These are phyloP conservation scores for Triops cancriformis DNA, from an alignment of 1,140 invertebrate species.

Conservation along the genomic window DNA sequence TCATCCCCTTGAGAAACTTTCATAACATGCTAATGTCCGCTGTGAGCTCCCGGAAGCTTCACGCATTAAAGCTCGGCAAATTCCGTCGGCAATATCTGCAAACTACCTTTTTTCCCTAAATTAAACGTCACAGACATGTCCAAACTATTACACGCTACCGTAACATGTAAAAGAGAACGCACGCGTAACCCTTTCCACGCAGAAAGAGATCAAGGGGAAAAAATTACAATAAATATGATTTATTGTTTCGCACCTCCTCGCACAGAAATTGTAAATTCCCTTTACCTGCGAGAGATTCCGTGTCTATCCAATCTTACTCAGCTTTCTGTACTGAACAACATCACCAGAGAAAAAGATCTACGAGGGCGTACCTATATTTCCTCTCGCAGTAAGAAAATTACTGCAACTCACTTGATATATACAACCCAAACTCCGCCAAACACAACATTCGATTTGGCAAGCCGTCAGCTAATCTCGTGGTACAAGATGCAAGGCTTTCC, in stretches of 20 bases:
- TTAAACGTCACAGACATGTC: constrained; percentile 5
- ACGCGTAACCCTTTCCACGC: neutral
- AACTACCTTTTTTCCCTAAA: neutral
- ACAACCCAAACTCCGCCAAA: neutral
- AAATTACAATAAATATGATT: too few species aligned
- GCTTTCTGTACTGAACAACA: too few species aligned
- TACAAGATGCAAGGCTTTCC: neutral
- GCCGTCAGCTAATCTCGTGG: neutral
- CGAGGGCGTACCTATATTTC: neutral
- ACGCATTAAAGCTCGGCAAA: neutral
- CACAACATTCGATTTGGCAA: neutral
- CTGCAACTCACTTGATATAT: neutral
- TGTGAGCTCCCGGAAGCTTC: neutral
- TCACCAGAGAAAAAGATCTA: neutral
- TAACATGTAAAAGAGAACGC: neutral
- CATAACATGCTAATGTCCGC: constrained; percentile 10
- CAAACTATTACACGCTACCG: neutral
- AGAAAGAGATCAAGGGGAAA: neutral
- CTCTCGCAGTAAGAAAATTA: neutral
- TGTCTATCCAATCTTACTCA: too few species aligned
- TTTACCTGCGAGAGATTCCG: too few species aligned
- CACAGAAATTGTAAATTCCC: too few species aligned
- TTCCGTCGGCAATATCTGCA: neutral
- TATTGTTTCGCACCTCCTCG: too few species aligned
- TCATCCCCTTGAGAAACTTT: neutral